Evolutionary conservation across 2,113 vertebrate genomes (phyloP).

Genomic region (Sceloporus undulatus): DNA sequence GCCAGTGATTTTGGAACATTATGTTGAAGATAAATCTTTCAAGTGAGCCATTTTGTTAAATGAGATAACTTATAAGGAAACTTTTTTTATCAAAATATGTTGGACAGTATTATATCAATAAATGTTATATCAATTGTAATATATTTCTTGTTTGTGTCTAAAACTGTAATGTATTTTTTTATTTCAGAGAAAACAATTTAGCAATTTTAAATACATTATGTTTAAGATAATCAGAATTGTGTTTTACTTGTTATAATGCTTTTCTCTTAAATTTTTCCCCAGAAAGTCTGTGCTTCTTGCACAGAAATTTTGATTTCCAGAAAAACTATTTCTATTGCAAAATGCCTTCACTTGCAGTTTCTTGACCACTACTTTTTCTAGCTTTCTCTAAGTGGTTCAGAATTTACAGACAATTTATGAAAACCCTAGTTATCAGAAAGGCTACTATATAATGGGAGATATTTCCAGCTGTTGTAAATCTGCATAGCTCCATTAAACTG

Average conservation of each 20-base stretch:
- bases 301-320: neutral
- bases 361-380: neutral
- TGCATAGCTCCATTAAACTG: constrained; percentile 35
- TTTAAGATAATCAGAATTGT: neutral
- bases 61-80: neutral
- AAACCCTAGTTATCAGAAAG: constrained; percentile 31
- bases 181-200: neutral
- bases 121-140: neutral
- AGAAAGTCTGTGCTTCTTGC: neutral
- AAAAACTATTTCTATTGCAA: constrained; percentile 1
- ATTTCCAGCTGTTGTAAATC: constrained; percentile 38
- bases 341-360: constrained; percentile 21
- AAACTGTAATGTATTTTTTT: neutral
- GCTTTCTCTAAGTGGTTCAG: constrained; percentile 7
- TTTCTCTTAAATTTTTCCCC: neutral
- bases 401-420: constrained; percentile 31
- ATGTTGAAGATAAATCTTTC: too few relatives aligned
- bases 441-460: constrained; percentile 27
- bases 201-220: neutral
- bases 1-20: too few relatives aligned
- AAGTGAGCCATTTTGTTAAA: neutral
- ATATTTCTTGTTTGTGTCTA: neutral
- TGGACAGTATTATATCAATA: neutral
- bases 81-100: neutral
- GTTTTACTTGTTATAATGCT: neutral